Base-by-base conservation (phyloP, 2,888 invertebrate genomes). In the Unio delphinus region DNA sequence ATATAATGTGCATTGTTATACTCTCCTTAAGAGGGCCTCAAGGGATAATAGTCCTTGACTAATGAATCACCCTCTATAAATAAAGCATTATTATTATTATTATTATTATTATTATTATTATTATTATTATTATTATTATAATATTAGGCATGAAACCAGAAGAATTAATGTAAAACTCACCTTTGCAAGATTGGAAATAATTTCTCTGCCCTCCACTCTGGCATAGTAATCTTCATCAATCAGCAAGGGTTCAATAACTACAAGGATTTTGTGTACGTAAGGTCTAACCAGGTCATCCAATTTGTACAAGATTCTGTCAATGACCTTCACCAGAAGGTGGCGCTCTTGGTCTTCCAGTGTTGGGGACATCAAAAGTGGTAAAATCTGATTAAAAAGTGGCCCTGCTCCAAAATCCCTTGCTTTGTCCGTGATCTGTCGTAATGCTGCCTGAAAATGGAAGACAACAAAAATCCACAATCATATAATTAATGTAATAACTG, bases 151-250 rank as follows among this genome's bases (percentile, higher is more conserved):
- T 45, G 11, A 45, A 45, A 45, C 11, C 1, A 11, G 45, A 45
- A 60, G 17, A 59, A 63, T 59, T 57, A 63, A 30, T 30, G 55
- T n/a, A 23, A 54, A n/a, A 67, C 78, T 67, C 73, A 90, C 90
- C 92, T 99, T 99, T 0, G 99, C 99, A 87, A 99, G 92, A 91
- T 99, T 99, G 0, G 98, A 98, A 87, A 99, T 99, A 83, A 99
- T 99, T 91, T 99, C 99, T 87, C 99, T 93, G 80, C 99, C 99
- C 91, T 99, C 99, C 15, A 99, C 99, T 89, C 99, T 95, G 45
- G 99, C 99, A 90, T 99, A 99, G 91, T 99, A 99, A 91, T 99
- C 99, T 92, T 99, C 99, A 90, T 99, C 99, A 89, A 99, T 99
- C 59, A 99, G 92, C 75, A 99, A 92, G 0, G 99, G 99, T 91